Base-by-base conservation (phyloP, 1,140 invertebrate species). In the Nasonia vitripennis region DNA sequence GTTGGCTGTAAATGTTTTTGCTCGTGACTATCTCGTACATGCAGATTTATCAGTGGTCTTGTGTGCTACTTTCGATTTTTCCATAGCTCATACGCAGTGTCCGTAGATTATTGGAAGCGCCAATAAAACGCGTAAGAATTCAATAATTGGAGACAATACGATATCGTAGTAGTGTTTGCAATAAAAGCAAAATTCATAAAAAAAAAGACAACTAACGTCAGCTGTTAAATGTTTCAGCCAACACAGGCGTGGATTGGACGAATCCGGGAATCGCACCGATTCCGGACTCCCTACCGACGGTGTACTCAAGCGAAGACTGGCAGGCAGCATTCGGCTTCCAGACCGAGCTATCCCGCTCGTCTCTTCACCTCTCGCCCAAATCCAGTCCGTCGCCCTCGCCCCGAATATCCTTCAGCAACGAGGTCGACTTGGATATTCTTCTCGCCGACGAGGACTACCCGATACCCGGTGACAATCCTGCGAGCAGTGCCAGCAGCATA, bases 221-320 rank as follows among this genome's bases (percentile, higher is more conserved):
- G 6, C 7, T 0, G n/a, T 62, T 62, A 62, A 62, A 20, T 62
- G 17, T 81, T 79, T 48, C 17, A 85, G 84, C 17, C 7, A 83
- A 67, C 34, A 68, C 81, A 27, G 81, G 85, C 2, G 78, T 86
- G 5, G 94, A 94, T 86, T 95, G 94, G 94, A 92, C 92, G 78
- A 92, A 91, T 78, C 94, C 93, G 82, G 93, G 93, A 74, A 88
- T 94, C 85, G 90, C 93, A 78, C 90, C 94, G 75, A 94, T 95
- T 83, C 94, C 94, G 0, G 94, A 94, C 87, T 94, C 94, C 5
- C 90, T 94, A 83, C 94, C 94, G 14, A 90, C 92, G 55, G 94
- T 94, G 68, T 94, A 94, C 85, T 94, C 94, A 5, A 93, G 92
- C 75, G 94, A 94, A 90, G 94, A 94, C 88, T 95, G 94, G 94